These are phyloP conservation scores for Melanotaenia boesemani DNA, from an alignment of 2,797 vertebrate genomes.

Conservation along the genomic window DNA sequence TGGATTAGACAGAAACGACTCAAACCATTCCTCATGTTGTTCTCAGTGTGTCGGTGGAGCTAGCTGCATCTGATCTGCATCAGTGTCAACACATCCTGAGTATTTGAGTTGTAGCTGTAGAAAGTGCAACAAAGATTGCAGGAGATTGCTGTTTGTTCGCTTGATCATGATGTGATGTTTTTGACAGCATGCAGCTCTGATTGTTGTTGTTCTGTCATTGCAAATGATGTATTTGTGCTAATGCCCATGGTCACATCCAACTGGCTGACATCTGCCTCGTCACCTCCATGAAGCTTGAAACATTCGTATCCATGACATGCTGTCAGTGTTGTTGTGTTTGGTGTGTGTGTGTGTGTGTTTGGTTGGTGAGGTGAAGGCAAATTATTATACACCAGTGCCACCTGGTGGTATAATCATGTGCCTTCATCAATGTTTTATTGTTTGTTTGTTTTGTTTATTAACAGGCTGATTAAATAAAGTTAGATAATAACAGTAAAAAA, in stretches of 20 bases:
- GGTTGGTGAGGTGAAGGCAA: conserved; percentile 23
- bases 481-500: conserved; percentile 9
- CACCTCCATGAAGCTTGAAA: conserved; percentile 47
- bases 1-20: conserved; percentile 73
- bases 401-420: conserved; percentile 68
- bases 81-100: conserved; percentile 80
- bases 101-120: conserved; percentile 74
- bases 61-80: conserved; percentile 81
- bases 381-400: conserved; percentile 51
- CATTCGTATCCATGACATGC: conserved; percentile 45
- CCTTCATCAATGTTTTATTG: conserved; percentile 32
- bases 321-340: conserved; percentile 30
- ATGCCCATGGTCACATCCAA: conserved; percentile 79
- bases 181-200: conserved; percentile 83
- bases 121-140: conserved; percentile 74
- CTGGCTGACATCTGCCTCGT: conserved; percentile 71
- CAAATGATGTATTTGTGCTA: conserved; percentile 56
- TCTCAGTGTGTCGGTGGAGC: conserved; percentile 74
- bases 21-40: conserved; percentile 78
- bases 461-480: neutral
- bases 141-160: conserved; percentile 73
- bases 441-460: conserved; percentile 14
- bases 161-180: conserved; percentile 60
- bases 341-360: conserved; percentile 26
- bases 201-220: conserved; percentile 53